A percentile compares a stretch with the other conserved stretches of the same genome.
Conservation (phyloP, 2,888 invertebrate species). For the Dorcus hopei region DNA sequence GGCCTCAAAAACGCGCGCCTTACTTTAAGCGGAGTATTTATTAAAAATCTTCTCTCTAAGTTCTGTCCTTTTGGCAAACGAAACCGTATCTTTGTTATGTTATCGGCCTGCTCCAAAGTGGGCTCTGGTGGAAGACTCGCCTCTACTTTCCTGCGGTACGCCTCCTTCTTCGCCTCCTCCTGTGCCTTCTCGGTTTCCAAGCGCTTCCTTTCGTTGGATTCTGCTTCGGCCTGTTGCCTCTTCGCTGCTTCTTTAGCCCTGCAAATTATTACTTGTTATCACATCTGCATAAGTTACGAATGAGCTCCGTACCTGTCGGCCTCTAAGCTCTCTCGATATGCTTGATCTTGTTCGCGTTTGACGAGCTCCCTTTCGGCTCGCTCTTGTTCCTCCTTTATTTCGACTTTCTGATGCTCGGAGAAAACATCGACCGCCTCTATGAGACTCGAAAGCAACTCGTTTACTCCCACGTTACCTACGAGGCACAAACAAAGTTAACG, state of each 20-base stretch:
- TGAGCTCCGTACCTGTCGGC: slow-evolving; percentile 65
- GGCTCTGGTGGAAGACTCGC: slow-evolving; percentile 74
- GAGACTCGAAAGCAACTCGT: slow-evolving; percentile 81
- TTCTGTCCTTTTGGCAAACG: slow-evolving; percentile 75
- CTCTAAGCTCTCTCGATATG: slow-evolving; percentile 85
- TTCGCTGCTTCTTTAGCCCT: slow-evolving; percentile 87
- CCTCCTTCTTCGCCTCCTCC: slow-evolving; percentile 73
- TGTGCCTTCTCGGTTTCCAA: slow-evolving; percentile 72
- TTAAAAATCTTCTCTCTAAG: slow-evolving; percentile 74
- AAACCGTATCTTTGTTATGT: slow-evolving; percentile 72
- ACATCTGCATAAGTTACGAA: not conserved
- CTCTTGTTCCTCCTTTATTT: slow-evolving; percentile 82
- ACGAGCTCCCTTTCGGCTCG: slow-evolving; percentile 84
- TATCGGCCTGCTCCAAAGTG: slow-evolving; percentile 49
- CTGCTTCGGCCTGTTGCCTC: slow-evolving; percentile 70
- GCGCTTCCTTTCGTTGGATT: slow-evolving; percentile 68
- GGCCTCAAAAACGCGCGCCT: too few species aligned
- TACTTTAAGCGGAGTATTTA: slow-evolving; percentile 58
- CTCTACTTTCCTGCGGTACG: slow-evolving; percentile 60
- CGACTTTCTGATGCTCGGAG: slow-evolving; percentile 70
- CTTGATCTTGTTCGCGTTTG: slow-evolving; percentile 90
- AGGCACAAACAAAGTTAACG: not conserved
- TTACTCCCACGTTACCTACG: slow-evolving; percentile 79
- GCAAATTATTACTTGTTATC: slow-evolving; percentile 25
- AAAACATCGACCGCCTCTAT: slow-evolving; percentile 87